phyloP scores from a whole-genome alignment of 2,888 invertebrate species.

The Caenorhabditis sp. region DNA sequence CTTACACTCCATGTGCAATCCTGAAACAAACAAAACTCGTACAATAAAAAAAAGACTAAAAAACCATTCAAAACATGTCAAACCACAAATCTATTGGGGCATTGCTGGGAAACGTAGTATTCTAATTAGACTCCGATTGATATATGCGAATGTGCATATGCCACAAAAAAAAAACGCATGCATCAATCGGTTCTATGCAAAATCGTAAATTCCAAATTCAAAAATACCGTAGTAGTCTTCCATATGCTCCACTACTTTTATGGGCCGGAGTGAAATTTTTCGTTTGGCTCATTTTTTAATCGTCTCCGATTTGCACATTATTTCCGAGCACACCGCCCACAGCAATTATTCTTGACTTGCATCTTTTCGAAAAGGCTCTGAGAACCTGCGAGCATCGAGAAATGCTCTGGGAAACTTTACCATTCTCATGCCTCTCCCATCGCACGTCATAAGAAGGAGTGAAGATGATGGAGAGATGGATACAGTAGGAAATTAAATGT shows the following conservation, averaged over 20 bases:
- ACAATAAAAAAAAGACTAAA: too few species aligned
- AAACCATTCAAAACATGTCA: too few species aligned
- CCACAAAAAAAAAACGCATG: too few species aligned
- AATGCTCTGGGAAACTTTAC: constrained; percentile 30
- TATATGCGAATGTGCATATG: too few species aligned
- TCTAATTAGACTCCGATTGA: too few species aligned
- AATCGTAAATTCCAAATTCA: constrained; percentile 9
- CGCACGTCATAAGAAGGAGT: constrained; percentile 40
- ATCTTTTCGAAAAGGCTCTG: constrained; percentile 6
- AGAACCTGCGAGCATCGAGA: constrained; percentile 16
- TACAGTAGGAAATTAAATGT: constrained; percentile 49
- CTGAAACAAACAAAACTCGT: too few species aligned
- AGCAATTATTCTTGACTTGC: constrained; percentile 1
- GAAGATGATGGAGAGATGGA: not conserved
- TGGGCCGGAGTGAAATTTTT: not conserved
- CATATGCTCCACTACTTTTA: constrained; percentile 1
- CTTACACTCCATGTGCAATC: constrained; percentile 77
- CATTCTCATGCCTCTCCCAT: constrained; percentile 3
- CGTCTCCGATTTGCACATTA: not conserved
- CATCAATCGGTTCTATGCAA: not conserved
- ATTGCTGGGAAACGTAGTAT: too few species aligned
- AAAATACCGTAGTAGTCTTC: constrained; percentile 8
- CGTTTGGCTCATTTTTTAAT: not conserved
- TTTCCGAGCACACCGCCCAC: constrained; percentile 1
- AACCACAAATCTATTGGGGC: too few species aligned